Base-by-base conservation (phyloP, 2,888 invertebrate species). In the Euspilapteryx auroguttella region DNA sequence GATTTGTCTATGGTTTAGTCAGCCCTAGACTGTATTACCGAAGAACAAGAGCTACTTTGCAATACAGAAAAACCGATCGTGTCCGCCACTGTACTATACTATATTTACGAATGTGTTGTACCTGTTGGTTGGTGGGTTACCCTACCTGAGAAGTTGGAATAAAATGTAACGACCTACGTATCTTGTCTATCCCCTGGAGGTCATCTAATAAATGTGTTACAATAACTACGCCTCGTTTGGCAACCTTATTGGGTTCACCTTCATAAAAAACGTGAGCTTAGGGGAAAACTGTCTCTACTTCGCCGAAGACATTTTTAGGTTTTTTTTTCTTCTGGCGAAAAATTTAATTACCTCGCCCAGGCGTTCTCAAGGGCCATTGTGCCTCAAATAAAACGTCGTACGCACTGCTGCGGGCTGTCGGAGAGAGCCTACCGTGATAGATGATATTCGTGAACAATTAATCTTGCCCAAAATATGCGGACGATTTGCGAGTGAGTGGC, bases 381-480 rank as follows among this genome's bases (percentile, higher is more conserved):
- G 50, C 50, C 49, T 59, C 49, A 52, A 64, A 69, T 68, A 69
- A 69, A 71, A 71, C 58, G 69, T 65, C 68, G 65, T 57, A 61
- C 69, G 62, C 68, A 66, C 56, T 64, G 66, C 58, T 55, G 56
- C 46, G 49, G 64, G 65, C 59, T 68, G 69, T 68, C 69, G 64
- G 55, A 56, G 61, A 63, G 64, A 68, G 61, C 66, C 63, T 64
- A 57, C 62, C 57, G 69, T 73, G 71, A 75, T 73, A 73, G 71
- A 75, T 75, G 73, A 73, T 71, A 71, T 73, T 75, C 66, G 55
- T 63, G 73, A 68, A 73, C 69, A 75, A 73, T 75, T 75, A 73
- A 75, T 75, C 73, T 75, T 73, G 55, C 62, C 53, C 69, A 65
- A 75, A 73, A 73, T 73, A 73, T 75, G 73, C 71, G 69, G 68